Base-by-base conservation (phyloP, 2,797 vertebrate genomes). In the Phrynocephalus forsythii region DNA sequence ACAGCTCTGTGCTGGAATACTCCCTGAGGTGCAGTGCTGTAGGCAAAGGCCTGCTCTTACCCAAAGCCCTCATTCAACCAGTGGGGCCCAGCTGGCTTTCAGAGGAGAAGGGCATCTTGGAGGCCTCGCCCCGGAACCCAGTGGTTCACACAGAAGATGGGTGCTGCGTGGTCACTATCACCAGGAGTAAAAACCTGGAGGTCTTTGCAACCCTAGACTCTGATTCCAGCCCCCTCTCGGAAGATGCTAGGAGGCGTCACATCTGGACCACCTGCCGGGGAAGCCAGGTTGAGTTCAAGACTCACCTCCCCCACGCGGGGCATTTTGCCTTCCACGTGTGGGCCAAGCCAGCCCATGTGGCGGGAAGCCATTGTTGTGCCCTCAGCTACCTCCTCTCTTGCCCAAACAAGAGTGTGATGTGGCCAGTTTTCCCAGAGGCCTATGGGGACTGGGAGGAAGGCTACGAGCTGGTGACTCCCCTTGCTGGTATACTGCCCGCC, bases 41-140 rank as follows among this genome's bases (percentile, higher is more conserved):
- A 82, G 96, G 97, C 91, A 26, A 56, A 33, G 92, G 88, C 11
- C 83, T 86, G 86, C 85, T 0, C 8, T 94, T 97, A 83, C 97
- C 97, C 0, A 89, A 89, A 0, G 95, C 93, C 8, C 93, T 98
- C 30, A 92, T 92, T 68, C 96, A 97, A 86, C 97, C 97, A 0
- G 95, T 97, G 2, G 97, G 97, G 4, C 97, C 97, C 1, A 97
- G 97, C 93, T 97, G 97, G 97, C 94, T 96, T 93, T 96, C 97
- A 0, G 97, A 97, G 93, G 94, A 93, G 38, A 95, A 96, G 52
- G 97, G 97, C 4, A 96, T 98, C 88, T 30, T 92, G 52, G 94
- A 92, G 87, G 96, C 96, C 0, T 96, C 95, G 0, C 96, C 97
- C 66, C 30, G 67, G 0, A 68, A 95, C 77, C 97, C 97, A 63